Percentiles rank a stretch among this genome's conserved stretches.
Evolutionary conservation across 2,113 vertebrate species (phyloP).

Genomic region (Grammomys surdaster): DNA sequence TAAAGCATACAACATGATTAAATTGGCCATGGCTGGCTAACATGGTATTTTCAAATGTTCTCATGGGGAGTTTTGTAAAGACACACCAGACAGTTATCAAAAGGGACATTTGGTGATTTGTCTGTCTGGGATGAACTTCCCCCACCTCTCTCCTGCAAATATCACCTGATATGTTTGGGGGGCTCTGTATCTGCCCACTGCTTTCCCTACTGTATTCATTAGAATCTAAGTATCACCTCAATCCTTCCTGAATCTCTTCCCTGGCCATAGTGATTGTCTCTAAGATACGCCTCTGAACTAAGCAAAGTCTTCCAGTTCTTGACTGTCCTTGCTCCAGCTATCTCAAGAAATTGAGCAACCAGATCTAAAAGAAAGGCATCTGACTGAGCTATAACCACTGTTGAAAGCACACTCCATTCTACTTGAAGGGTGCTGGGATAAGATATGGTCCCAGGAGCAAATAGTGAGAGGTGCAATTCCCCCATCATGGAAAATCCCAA

Average conservation of each 20-base stretch:
- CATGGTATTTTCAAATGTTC: constrained; percentile 72
- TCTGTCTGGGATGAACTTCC: neutral
- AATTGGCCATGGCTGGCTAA: constrained; percentile 79
- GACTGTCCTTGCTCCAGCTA: neutral
- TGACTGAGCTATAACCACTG: neutral
- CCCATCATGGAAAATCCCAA: neutral
- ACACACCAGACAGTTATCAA: constrained; percentile 47
- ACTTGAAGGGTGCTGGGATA: neutral
- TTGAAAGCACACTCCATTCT: neutral
- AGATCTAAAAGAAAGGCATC: neutral
- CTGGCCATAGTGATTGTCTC: neutral
- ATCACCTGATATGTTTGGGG: neutral
- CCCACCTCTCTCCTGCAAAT: neutral
- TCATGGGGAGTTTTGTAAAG: constrained; percentile 69
- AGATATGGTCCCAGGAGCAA: neutral
- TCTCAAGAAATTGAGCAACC: neutral
- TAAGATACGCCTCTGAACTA: neutral
- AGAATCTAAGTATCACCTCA: neutral
- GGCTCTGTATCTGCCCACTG: neutral
- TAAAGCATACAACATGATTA: constrained; percentile 81
- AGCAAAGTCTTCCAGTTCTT: neutral
- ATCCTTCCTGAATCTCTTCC: neutral
- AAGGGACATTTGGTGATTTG: neutral
- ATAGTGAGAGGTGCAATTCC: neutral
- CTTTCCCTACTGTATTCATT: neutral